A percentile compares a stretch with the other conserved stretches of the same genome.
Evolutionary conservation across 2,888 invertebrate species (phyloP).

Genomic region (Drosophila pseudotakahashii): DNA sequence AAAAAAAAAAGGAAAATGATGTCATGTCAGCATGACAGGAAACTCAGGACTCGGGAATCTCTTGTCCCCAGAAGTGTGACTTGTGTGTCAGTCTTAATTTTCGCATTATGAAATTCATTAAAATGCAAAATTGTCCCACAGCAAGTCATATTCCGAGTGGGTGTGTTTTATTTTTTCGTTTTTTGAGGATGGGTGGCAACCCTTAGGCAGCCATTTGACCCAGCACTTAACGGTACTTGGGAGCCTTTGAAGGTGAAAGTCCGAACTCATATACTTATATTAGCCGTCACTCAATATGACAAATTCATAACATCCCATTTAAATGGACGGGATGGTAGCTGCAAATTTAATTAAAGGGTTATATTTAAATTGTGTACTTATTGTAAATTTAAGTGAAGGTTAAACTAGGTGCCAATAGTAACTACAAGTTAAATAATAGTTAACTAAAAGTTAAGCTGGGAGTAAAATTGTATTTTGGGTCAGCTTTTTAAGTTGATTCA

Average conservation of each 20-base stretch:
- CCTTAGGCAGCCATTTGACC: slow-evolving; percentile 35
- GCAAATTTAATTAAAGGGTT: background rate
- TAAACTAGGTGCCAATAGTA: background rate
- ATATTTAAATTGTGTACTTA: background rate
- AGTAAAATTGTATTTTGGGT: too few relatives aligned
- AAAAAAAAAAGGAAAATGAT: background rate
- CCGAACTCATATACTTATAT: background rate
- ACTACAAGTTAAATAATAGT: background rate
- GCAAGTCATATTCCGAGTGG: slow-evolving; percentile 33
- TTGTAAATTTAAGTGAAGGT: background rate
- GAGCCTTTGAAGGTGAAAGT: slow-evolving; percentile 23
- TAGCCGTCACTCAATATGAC: slow-evolving; percentile 1
- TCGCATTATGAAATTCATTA: slow-evolving; percentile 78
- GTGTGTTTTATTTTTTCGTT: slow-evolving; percentile 7
- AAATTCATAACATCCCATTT: slow-evolving; percentile 1
- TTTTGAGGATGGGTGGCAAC: slow-evolving; percentile 2
- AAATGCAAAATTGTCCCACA: slow-evolving; percentile 65
- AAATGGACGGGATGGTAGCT: background rate
- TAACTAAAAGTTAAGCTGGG: too few relatives aligned
- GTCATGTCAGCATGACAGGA: slow-evolving; percentile 34
- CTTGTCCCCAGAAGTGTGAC: slow-evolving; percentile 4
- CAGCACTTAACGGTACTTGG: slow-evolving; percentile 65
- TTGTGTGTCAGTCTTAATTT: slow-evolving; percentile 68
- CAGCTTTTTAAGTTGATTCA: too few relatives aligned
- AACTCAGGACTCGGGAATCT: background rate